These are phyloP conservation scores for Romanogobio albipinnatus DNA, from an alignment of 2,113 vertebrate genomes.

Conservation along the genomic window DNA sequence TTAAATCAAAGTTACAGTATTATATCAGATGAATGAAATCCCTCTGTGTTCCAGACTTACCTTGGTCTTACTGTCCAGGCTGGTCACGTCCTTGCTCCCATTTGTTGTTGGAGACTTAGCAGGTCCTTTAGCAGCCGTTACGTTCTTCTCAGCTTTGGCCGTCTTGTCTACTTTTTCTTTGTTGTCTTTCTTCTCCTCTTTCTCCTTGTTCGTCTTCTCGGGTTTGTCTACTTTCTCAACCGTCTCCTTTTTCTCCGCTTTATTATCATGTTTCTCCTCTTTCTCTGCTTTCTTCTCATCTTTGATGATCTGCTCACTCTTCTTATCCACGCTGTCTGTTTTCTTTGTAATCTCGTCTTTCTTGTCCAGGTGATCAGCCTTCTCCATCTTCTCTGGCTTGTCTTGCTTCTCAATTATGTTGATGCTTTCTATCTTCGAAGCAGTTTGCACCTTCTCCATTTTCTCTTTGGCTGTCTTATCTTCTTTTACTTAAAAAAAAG, in stretches of 20 bases:
- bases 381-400: constrained; percentile 49
- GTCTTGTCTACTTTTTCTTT: constrained; percentile 64
- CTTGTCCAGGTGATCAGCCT: constrained; percentile 38
- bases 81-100: constrained; percentile 82
- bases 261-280: constrained; percentile 62
- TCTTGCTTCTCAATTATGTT: constrained; percentile 38
- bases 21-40: not conserved
- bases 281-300: constrained; percentile 63
- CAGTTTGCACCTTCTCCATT: constrained; percentile 40
- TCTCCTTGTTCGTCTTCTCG: constrained; percentile 74
- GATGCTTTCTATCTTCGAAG: constrained; percentile 34
- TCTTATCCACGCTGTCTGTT: constrained; percentile 66
- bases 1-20: not conserved
- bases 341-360: constrained; percentile 60
- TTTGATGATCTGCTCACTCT: constrained; percentile 69
- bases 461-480: constrained; percentile 71
- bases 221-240: constrained; percentile 71
- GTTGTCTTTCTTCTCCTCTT: constrained; percentile 66
- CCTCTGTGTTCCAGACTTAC: constrained; percentile 67
- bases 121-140: constrained; percentile 66
- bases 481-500: constrained; percentile 68
- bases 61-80: constrained; percentile 89
- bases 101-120: constrained; percentile 73
- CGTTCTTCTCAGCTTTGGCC: constrained; percentile 72
- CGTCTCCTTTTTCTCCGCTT: constrained; percentile 68